Evolutionary conservation across 64 coral and sea anemone species (phyloP).

Genomic region (Stichodactyla mertensii): DNA sequence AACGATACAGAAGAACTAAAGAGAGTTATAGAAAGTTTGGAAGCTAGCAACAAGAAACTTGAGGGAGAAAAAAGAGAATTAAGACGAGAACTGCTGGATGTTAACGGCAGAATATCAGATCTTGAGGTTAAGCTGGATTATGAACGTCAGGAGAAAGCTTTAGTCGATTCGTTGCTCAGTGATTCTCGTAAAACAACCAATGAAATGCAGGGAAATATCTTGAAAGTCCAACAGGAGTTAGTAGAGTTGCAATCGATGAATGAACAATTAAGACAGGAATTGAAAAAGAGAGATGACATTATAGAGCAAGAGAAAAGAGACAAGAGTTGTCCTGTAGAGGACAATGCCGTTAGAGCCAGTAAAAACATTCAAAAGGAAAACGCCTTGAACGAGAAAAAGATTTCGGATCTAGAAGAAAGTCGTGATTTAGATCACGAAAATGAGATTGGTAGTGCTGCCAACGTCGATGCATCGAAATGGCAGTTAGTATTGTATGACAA

Average conservation of each 20-base stretch:
- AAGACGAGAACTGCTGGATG: constrained; percentile 37
- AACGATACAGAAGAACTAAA: background rate
- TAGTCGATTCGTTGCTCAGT: constrained; percentile 41
- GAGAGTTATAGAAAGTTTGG: background rate
- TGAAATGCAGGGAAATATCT: constrained; percentile 40
- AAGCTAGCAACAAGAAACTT: too few relatives aligned
- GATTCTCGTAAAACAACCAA: constrained; percentile 34
- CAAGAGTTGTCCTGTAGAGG: background rate
- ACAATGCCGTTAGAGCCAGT: background rate
- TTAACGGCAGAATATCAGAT: constrained; percentile 54
- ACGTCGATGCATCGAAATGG: constrained; percentile 32
- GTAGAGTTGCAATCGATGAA: constrained; percentile 51
- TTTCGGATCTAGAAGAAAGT: constrained; percentile 18
- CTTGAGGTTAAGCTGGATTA: constrained; percentile 59
- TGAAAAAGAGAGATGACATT: constrained; percentile 20
- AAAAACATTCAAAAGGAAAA: constrained; percentile 24
- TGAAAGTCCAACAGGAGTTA: constrained; percentile 50
- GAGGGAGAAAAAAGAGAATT: background rate
- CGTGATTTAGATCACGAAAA: constrained; percentile 57
- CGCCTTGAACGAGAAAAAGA: constrained; percentile 31
- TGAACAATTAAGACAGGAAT: constrained; percentile 15
- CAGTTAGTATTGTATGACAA: constrained; percentile 23
- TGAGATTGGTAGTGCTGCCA: constrained; percentile 30
- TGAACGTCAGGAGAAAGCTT: constrained; percentile 41
- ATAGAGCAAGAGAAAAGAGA: too few relatives aligned